phyloP scores from a whole-genome alignment of 1,140 invertebrate species.

The Scaptomyza pallida region DNA sequence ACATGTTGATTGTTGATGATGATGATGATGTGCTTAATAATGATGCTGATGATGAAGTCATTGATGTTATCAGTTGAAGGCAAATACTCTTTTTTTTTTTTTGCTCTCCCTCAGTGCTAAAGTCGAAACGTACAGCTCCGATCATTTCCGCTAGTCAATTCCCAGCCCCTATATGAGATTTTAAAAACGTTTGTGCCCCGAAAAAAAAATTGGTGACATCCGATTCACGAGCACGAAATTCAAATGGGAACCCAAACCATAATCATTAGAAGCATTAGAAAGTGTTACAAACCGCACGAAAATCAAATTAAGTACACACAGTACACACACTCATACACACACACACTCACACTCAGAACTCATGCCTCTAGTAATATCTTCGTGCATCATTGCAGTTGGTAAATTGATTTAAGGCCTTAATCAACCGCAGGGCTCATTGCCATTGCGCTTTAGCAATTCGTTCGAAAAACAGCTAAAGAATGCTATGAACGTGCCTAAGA shows the following conservation, averaged over 20 bases:
- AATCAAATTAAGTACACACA: slow-evolving; percentile 48
- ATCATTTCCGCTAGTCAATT: slow-evolving; percentile 40
- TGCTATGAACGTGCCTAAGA: slow-evolving; percentile 52
- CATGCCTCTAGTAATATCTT: not conserved
- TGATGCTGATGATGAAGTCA: slow-evolving; percentile 40
- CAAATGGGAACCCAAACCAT: slow-evolving; percentile 29
- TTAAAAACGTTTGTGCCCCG: not conserved
- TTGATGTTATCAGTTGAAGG: slow-evolving; percentile 26
- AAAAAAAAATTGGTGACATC: slow-evolving; percentile 47
- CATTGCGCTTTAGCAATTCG: slow-evolving; percentile 14
- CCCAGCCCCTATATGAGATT: slow-evolving; percentile 10
- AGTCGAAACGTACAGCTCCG: not conserved
- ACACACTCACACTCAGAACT: slow-evolving; percentile 1
- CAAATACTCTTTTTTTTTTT: no score
- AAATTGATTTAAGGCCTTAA: slow-evolving; percentile 29
- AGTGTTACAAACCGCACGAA: slow-evolving; percentile 62
- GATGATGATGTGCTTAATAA: not conserved
- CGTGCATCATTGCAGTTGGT: not conserved
- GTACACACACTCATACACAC: slow-evolving; percentile 10
- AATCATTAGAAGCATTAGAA: slow-evolving; percentile 63
- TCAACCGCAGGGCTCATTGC: slow-evolving; percentile 4
- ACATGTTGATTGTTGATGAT: not conserved
- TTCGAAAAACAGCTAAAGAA: slow-evolving; percentile 19
- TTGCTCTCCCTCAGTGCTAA: no score
- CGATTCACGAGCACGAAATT: slow-evolving; percentile 25